Base-by-base conservation (phyloP, 2,888 invertebrate species). In the Drosophila infuscata region DNA sequence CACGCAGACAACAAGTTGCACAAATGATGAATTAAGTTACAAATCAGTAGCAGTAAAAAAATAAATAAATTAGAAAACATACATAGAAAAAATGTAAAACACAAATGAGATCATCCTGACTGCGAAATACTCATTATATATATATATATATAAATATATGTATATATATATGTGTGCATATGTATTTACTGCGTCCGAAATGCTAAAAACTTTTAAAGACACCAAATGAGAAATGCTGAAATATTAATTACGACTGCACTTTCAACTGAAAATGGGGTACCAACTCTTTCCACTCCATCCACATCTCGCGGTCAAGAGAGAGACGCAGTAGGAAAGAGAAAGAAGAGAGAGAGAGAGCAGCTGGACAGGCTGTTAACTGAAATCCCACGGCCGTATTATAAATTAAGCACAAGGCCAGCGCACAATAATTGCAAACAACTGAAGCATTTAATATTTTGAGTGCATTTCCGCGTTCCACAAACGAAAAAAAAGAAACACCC, bases 401-500 rank as follows among this genome's bases (percentile, higher is more conserved):
- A 89, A 81, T 90, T 81, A 89, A 90, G 87, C 84, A 74, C 53
- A 78, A 83, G 88, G 64, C 74, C 57, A 57, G 36, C 52, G 70
- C 68, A 67, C 76, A 88, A 88, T 88, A 86, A 88, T 86, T 86
- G 88, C 87, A 81, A 86, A 76, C 88, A 82, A 76, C 88, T 84
- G 88, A 88, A 82, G 89, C 91, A 89, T 91, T 91, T 90, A 91
- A 91, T 91, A 89, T 91, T 89, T 91, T 91, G 91, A 91, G 91
- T 91, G 91, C 83, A 88, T 84, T 88, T 90, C 81, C 83, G 88
- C 88, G 91, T 91, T 70, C 68, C 76, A 68, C 67, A 72, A 33
- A 46, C 41, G 25, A 58, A 61, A 67, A 59, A 38, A 17, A 49
- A n/a, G 5, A 49, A 38, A 7, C 12, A 43, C 12, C 46, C 25